These are phyloP conservation scores for Argyrosomus japonicus DNA, from an alignment of 2,113 vertebrate genomes.

Conservation along the genomic window DNA sequence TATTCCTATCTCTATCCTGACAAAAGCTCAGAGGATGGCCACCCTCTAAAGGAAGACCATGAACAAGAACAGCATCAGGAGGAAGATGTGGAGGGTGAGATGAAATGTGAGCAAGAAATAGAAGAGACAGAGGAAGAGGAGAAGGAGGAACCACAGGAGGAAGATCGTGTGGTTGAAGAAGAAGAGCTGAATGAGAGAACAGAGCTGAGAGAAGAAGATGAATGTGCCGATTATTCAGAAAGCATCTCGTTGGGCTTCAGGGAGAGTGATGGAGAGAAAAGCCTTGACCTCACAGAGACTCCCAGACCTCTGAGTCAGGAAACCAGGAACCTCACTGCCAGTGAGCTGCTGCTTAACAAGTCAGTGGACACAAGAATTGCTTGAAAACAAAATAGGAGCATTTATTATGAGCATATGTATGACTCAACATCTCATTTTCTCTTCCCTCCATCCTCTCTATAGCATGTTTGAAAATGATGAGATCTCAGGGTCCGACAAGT, in stretches of 20 bases:
- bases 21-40: constrained; percentile 48
- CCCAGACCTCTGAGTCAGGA: constrained; percentile 69
- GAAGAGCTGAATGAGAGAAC: constrained; percentile 26
- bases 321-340: constrained; percentile 79
- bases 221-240: constrained; percentile 34
- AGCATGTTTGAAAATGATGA: constrained; percentile 80
- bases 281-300: constrained; percentile 58
- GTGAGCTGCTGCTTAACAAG: constrained; percentile 84
- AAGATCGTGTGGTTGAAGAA: neutral
- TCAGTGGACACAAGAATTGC: constrained; percentile 64
- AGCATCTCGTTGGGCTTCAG: constrained; percentile 45
- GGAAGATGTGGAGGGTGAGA: neutral
- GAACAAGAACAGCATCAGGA: constrained; percentile 18
- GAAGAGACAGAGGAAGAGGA: constrained; percentile 16
- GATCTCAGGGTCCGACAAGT: constrained; percentile 78
- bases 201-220: constrained; percentile 15
- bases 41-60: constrained; percentile 3
- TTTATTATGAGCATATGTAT: neutral
- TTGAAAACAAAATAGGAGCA: neutral
- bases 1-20: neutral
- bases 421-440: neutral
- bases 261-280: constrained; percentile 55
- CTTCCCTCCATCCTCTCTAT: neutral
- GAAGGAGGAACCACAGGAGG: constrained; percentile 7
- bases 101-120: neutral